Base-by-base conservation (phyloP, 2,113 vertebrate species). In the Butorides virescens region DNA sequence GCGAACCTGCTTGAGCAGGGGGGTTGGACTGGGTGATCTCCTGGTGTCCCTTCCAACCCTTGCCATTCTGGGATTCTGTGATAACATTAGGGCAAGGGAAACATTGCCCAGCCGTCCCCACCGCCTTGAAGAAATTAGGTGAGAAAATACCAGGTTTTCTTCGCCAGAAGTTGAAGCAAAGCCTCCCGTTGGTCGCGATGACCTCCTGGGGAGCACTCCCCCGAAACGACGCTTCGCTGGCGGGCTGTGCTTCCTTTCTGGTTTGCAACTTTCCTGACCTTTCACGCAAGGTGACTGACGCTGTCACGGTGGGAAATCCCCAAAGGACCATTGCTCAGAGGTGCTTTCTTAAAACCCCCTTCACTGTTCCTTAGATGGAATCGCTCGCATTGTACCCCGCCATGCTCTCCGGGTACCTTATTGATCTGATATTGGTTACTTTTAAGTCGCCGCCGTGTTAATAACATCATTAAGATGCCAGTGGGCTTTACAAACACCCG, bases 181-280 rank as follows among this genome's bases (percentile, higher is more conserved):
- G 59, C 29, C 56, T 63, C 3, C 42, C 27, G 10, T 53, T 58
- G 17, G 8, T 53, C 58, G 2, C 18, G 55, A 11, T 2, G 55
- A 23, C n/a, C 59, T 46, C 61, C 32, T 11, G 4, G 78, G 52
- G 46, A 72, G 30, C 44, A 10, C 5, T 13, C 25, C 23, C 59
- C 34, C 1, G 0, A 5, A 76, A 5, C 23, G 62, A 0, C 22
- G 5, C 39, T 47, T 65, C 0, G 0, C n/a, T 42, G 11, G 34
- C 50, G 46, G 37, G 11, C 44, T 1, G 1, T 76, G n/a, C 39
- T 61, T 58, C n/a, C 62, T 44, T 50, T 53, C 65, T 30, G 15
- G 15, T 13, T 63, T 36, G 49, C 36, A 25, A 1, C 56, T 68
- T 52, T 15, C 71, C 63, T 73, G 67, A 17, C 39, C 49, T 72